Base-by-base conservation (phyloP, 92 coral and sea anemone genomes). In the Montipora capitata region DNA sequence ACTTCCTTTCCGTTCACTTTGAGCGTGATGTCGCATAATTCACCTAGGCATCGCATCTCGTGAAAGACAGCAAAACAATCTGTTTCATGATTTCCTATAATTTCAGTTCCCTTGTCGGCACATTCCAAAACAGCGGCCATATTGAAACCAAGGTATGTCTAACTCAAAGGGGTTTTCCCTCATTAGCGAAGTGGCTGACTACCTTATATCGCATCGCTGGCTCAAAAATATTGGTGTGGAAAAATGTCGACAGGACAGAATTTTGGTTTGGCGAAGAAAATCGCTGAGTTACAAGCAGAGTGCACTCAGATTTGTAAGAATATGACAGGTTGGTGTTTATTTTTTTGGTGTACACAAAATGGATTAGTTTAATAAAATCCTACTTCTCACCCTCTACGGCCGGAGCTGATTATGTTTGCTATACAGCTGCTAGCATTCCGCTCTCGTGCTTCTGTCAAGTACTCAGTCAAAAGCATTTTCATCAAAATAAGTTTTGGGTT, bases 11-110 rank as follows among this genome's bases (percentile, higher is more conserved):
- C 96, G 40, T 84, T 77, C 10, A 96, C 95, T 58, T 89, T 90
- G 2, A 96, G 91, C 15, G 98, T 95, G 40, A 96, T 86, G 56
- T 96, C 99, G 27, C 98, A 86, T 18, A 96, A 54, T 80, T 95
- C 99, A 16, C 91, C 99, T 56, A 83, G 52, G 15, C 87, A 91
- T 45, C 90, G 93, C 90, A 96, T 93, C 76, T 96, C 99, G 74
- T 94, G 81, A 66, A 96, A 93, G 52, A 85, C 87, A 75, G 84
- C 56, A 70, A 96, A 96, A 2, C 93, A 96, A 9, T 81, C 76
- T 61, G 81, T 77, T 83, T 95, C 94, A 81, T 95, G 98, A 39
- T 82, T 73, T 45, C 94, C 94, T 2, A 79, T 49, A 43, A 95
- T 86, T 77, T 87, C 85, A 48, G 69, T 39, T 18, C 63, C 49